Evolutionary conservation across 2,113 vertebrate genomes (phyloP).

Genomic region (Megaleporinus macrocephalus): DNA sequence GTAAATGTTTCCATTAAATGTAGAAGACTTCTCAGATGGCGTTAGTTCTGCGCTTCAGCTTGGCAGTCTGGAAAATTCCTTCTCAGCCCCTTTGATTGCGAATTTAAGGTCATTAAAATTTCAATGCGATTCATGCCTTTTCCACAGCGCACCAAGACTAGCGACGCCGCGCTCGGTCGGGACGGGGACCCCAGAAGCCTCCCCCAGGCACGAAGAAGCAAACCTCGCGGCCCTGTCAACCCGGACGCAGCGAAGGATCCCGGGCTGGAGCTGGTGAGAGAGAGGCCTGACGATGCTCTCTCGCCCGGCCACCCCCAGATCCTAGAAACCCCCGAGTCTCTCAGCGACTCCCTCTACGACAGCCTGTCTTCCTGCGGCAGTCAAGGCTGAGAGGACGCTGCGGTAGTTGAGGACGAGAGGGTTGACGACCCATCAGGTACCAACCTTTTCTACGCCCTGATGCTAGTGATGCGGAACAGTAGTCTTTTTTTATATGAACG

Average conservation of each 20-base stretch:
- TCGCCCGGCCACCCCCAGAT: conserved; percentile 83
- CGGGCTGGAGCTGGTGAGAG: conserved; percentile 80
- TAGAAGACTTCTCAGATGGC: too few relatives aligned
- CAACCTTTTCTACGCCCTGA: conserved; percentile 37
- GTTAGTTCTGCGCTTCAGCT: background rate
- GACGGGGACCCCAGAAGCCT: conserved; percentile 71
- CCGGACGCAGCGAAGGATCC: conserved; percentile 88
- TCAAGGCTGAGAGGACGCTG: conserved; percentile 84
- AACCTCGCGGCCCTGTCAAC: conserved; percentile 82
- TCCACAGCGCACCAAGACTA: conserved; percentile 55
- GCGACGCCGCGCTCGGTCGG: conserved; percentile 34
- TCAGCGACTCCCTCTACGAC: conserved; percentile 95
- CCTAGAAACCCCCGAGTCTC: conserved; percentile 90
- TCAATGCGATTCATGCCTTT: background rate
- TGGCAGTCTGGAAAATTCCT: too few relatives aligned
- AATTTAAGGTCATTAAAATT: background rate
- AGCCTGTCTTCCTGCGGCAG: conserved; percentile 95
- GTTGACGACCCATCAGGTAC: conserved; percentile 45
- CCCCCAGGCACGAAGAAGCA: conserved; percentile 75
- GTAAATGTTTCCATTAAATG: too few relatives aligned
- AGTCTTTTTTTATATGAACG: conserved; percentile 20
- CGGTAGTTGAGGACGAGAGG: background rate
- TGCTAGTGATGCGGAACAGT: background rate
- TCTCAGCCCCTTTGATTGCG: background rate
- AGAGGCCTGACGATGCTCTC: conserved; percentile 81